Evolutionary conservation across 2,888 invertebrate species (phyloP).

Genomic region (Lampropteryx suffumata): DNA sequence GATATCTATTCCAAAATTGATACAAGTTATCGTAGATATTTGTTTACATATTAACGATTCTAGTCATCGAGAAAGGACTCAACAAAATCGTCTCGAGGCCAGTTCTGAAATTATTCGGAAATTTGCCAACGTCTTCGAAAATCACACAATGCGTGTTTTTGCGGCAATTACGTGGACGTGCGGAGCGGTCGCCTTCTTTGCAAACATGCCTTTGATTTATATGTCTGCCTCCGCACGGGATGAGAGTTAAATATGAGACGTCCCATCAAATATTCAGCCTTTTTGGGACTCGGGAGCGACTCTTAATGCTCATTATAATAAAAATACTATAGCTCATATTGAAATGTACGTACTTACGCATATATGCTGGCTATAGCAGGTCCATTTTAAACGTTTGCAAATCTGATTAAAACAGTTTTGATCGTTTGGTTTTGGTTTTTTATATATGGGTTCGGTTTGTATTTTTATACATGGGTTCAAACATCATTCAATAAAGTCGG

Average conservation of each 20-base stretch:
- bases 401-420: conserved; percentile 27
- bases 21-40: conserved; percentile 11
- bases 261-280: conserved; percentile 75
- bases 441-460: no score
- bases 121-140: conserved; percentile 78
- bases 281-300: conserved; percentile 67
- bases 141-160: conserved; percentile 76
- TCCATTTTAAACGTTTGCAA: conserved; percentile 56
- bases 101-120: conserved; percentile 62
- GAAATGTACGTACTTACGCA: conserved; percentile 55
- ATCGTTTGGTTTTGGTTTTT: not conserved
- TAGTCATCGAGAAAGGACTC: conserved; percentile 4
- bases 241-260: conserved; percentile 77
- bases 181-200: conserved; percentile 68
- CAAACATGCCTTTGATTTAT: conserved; percentile 79
- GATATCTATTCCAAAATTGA: conserved; percentile 26
- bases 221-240: conserved; percentile 63
- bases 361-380: conserved; percentile 39
- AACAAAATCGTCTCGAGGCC: conserved; percentile 15
- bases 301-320: conserved; percentile 78
- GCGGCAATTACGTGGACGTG: conserved; percentile 77
- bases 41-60: conserved; percentile 3
- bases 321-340: conserved; percentile 77
- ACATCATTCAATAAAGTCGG: no score
- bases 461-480: no score